Base-by-base conservation (phyloP, 1,140 invertebrate genomes). In the Atopsyche davidsoni region DNA sequence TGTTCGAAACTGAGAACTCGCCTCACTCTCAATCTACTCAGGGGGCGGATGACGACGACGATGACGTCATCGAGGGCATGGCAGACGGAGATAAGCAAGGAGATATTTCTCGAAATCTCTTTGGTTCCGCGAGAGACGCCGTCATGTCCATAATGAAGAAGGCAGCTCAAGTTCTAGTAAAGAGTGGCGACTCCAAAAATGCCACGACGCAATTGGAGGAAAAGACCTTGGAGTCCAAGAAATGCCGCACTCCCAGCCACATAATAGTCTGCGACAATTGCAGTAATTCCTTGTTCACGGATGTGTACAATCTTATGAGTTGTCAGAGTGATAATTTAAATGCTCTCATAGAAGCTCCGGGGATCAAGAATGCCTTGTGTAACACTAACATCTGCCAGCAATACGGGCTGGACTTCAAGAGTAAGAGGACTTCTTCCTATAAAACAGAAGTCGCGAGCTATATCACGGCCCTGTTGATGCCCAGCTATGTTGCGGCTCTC, bases 81-180 rank as follows among this genome's bases (percentile, higher is more conserved):
- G 58, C 62, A 7, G 69, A 69, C 57, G 55, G 63, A 13, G 78
- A 79, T 36, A 64, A 68, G 57, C 31, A 50, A 2, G 47, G 65
- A 19, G 69, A 70, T 43, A 64, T 67, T 1, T 72, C 76, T 16
- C 72, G 71, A 46, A 90, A 90, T 68, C 69, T 93, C 11, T 89
- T 94, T 61, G 87, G 86, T 31, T 87, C 83, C 25, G 89, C 89
- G 1, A 79, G 83, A 44, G 87, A 91, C 62, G 89, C 86, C 1
- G 89, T 93, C 3, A 78, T 92, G 55, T 87, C 82, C 46, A 89
- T 94, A 44, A 86, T 94, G 3, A 90, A 90, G 62, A 92, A 91
- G 68, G 89, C 88, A 1, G 87, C 87, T 10, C 80, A 88, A 68
- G 86, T 84, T 11, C 68, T 91, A 43, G 83, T 81, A 1, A 87